A percentile compares a stretch with the other conserved stretches of the same genome.
Conservation (phyloP, 2,113 vertebrate species). For the Pseudolaguvia tuberculata region DNA sequence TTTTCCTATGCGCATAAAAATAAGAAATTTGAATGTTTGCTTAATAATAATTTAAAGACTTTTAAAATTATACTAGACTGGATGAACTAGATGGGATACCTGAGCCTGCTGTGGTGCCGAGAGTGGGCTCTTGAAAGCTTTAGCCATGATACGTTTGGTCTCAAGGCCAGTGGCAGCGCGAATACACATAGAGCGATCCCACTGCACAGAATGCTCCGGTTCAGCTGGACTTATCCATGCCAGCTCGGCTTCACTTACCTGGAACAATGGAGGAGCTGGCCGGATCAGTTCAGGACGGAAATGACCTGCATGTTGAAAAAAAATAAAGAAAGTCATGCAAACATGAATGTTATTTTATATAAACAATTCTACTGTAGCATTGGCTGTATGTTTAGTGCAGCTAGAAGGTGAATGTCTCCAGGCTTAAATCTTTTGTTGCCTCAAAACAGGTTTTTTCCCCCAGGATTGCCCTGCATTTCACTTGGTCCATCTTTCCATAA, state of each 20-base stretch:
- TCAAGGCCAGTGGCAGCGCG: constrained; percentile 94
- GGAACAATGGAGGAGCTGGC: constrained; percentile 85
- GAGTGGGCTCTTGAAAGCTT: constrained; percentile 96
- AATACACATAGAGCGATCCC: constrained; percentile 97
- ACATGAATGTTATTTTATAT: no score
- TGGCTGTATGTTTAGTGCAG: no score
- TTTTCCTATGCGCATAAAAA: not conserved
- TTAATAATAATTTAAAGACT: no score
- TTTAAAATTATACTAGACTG: not conserved
- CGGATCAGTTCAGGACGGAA: constrained; percentile 96
- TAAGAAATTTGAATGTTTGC: no score
- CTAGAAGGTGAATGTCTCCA: no score
- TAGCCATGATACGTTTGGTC: constrained; percentile 96
- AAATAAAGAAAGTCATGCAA: not conserved
- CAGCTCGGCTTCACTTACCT: constrained; percentile 89
- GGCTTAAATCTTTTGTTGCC: no score
- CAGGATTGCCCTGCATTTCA: no score
- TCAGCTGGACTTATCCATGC: constrained; percentile 93
- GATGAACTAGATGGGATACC: constrained; percentile 59
- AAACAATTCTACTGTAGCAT: no score
- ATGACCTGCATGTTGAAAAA: constrained; percentile 72
- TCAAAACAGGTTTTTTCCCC: no score
- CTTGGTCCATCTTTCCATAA: no score
- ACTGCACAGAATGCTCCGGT: constrained; percentile 87
- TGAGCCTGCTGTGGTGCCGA: constrained; percentile 92